Evolutionary conservation across 2,888 invertebrate species (phyloP).

Genomic region (Sceliomorpha sp.): DNA sequence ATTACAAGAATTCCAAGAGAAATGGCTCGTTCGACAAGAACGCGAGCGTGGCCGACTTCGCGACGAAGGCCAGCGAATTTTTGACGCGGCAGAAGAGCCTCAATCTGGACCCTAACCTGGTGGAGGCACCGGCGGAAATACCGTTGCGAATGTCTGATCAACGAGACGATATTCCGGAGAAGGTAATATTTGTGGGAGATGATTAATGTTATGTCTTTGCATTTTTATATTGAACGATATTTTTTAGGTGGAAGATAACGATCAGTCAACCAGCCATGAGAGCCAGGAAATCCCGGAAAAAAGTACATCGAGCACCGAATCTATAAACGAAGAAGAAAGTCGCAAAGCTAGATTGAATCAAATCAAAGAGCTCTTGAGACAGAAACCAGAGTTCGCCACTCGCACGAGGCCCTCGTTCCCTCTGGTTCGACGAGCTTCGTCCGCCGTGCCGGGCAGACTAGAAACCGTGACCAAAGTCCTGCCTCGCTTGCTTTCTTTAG

Average conservation of each 20-base stretch:
- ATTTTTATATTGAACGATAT: too few relatives aligned
- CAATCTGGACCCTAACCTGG: slow-evolving; percentile 22
- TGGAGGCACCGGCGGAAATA: slow-evolving; percentile 14
- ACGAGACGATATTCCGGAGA: slow-evolving; percentile 36
- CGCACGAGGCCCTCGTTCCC: slow-evolving; percentile 84
- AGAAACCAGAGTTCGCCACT: slow-evolving; percentile 85
- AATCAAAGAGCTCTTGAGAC: slow-evolving; percentile 86
- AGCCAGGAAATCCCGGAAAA: slow-evolving; percentile 13
- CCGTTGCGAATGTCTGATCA: too few relatives aligned
- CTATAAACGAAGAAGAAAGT: slow-evolving; percentile 79
- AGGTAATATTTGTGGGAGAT: too few relatives aligned
- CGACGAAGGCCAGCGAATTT: slow-evolving; percentile 16
- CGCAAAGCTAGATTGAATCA: slow-evolving; percentile 85
- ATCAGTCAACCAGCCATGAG: slow-evolving; percentile 10
- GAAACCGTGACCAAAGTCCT: slow-evolving; percentile 85
- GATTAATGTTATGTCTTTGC: too few relatives aligned
- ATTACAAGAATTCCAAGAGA: slow-evolving; percentile 49
- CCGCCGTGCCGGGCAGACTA: slow-evolving; percentile 82
- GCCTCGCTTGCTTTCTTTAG: slow-evolving; percentile 89
- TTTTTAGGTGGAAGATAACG: slow-evolving; percentile 21
- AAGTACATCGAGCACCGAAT: slow-evolving; percentile 50
- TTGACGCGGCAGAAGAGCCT: slow-evolving; percentile 18
- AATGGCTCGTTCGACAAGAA: slow-evolving; percentile 25
- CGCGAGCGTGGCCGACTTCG: slow-evolving; percentile 33
- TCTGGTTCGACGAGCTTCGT: slow-evolving; percentile 86